Base-by-base conservation (phyloP, 2,797 vertebrate genomes). In the Premnoplex brunnescens region DNA sequence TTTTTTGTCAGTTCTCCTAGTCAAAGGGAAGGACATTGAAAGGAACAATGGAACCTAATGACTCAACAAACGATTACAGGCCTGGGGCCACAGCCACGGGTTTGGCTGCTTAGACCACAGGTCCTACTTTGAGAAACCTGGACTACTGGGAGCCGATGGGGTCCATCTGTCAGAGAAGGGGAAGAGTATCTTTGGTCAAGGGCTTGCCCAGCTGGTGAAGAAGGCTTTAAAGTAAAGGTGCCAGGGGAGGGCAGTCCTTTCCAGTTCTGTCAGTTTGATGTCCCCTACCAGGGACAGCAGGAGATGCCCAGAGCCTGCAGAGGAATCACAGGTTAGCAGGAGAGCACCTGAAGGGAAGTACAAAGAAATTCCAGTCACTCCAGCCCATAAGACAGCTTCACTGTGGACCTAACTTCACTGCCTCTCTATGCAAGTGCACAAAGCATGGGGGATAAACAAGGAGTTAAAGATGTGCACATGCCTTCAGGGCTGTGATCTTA, bases 31-130 rank as follows among this genome's bases (percentile, higher is more conserved):
- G 41, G 36, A 5, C 19, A 13, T 62, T 82, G 36, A n/a, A 62
- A 49, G 71, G 27, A 27, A 32, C 27, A 28, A 20, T 37, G 0
- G 0, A 68, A 49, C 18, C 55, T 68, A 36, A 16, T 43, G 71
- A 43, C 41, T 62, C 55, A 37, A 49, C 27, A 82, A 43, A 75
- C 37, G 41, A 16, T n/a, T 23, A 32, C 54, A 68, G 55, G 44
- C 49, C 36, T 43, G 15, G 30, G 19, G 32, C 27, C 77, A 75
- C 41, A 36, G 41, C 22, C 55, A 41, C 12, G 9, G 17, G 4
- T 8, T 36, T 4, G 3, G 22, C 26, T 62, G 22, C 41, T 62
- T 49, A 23, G 23, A n/a, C 26, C 71, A 37, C 0, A 0, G 17
- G 48, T 68, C 36, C 23, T 23, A 24, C 41, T 62, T 27, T 24